Percentiles rank a stretch among this genome's conserved stretches.
Evolutionary conservation across 2,797 vertebrate species (phyloP).

Genomic region (Eospalax fontanierii): DNA sequence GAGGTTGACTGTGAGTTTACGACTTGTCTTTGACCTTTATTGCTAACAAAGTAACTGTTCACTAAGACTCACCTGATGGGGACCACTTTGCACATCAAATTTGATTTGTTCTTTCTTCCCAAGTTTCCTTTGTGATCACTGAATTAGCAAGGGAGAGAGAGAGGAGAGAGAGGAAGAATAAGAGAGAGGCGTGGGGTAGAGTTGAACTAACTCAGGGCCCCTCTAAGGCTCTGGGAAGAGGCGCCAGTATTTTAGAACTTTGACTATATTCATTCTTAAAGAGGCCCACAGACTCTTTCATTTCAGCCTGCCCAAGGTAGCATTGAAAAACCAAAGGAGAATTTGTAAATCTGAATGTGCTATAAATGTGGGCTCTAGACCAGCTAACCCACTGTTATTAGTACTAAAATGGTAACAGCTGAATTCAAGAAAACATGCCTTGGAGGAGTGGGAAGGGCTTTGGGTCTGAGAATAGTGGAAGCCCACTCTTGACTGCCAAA

Average conservation of each 20-base stretch:
- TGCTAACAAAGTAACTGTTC: conserved; percentile 28
- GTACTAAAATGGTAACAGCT: conserved; percentile 35
- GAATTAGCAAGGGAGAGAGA: conserved; percentile 44
- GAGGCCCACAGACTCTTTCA: neutral
- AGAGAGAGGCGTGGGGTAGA: neutral
- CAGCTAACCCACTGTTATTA: neutral
- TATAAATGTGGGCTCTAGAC: neutral
- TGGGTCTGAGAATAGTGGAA: conserved; percentile 22
- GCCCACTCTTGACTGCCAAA: neutral
- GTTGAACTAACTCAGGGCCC: neutral
- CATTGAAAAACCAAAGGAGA: neutral
- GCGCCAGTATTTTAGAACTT: neutral
- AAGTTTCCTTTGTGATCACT: conserved; percentile 62
- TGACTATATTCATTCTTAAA: conserved; percentile 38
- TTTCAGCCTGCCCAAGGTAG: neutral
- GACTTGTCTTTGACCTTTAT: neutral
- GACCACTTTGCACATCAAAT: conserved; percentile 38
- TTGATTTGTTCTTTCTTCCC: conserved; percentile 48
- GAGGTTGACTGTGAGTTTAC: neutral
- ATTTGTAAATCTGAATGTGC: neutral
- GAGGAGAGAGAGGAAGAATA: neutral
- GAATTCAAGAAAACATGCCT: neutral
- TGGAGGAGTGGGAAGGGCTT: neutral
- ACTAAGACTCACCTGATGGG: neutral
- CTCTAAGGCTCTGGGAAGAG: neutral